These are phyloP conservation scores for Myripristis jacobus DNA, from an alignment of 2,797 vertebrate genomes.

Conservation along the genomic window DNA sequence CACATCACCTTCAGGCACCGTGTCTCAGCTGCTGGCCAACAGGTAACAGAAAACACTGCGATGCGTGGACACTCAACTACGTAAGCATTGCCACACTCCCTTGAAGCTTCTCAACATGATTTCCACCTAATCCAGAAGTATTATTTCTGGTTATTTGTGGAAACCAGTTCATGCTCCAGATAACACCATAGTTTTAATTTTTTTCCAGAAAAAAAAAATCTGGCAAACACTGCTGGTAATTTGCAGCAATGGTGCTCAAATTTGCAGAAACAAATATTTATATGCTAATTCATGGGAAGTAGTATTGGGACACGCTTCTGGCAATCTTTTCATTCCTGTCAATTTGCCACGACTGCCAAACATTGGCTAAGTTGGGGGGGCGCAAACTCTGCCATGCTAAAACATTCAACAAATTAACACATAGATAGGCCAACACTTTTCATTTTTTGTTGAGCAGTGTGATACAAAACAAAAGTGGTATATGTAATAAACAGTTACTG, in stretches of 20 bases:
- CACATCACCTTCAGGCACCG: constrained; percentile 92
- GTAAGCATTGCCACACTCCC: not conserved
- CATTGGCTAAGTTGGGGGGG: constrained; percentile 4
- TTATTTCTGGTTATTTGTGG: constrained; percentile 15
- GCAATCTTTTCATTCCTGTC: constrained; percentile 20
- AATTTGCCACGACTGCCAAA: constrained; percentile 16
- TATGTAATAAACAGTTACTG: too few species aligned
- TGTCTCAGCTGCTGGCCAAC: constrained; percentile 91
- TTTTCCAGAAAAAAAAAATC: constrained; percentile 18
- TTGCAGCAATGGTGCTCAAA: constrained; percentile 2
- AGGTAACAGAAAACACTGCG: constrained; percentile 81
- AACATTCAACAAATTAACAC: not conserved
- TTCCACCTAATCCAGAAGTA: constrained; percentile 6
- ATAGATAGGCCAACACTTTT: too few species aligned
- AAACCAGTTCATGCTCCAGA: too few species aligned
- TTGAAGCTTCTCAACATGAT: not conserved
- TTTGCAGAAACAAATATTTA: constrained; percentile 6
- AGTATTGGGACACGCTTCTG: constrained; percentile 15
- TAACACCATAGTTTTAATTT: constrained; percentile 16
- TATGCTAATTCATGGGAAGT: constrained; percentile 41
- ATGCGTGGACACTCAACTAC: not conserved
- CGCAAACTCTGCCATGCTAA: constrained; percentile 11
- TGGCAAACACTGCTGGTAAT: constrained; percentile 37
- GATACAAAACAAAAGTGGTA: not conserved
- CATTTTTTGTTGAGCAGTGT: not conserved